Evolutionary conservation across 2,888 invertebrate genomes (phyloP), one percentile per base, ranked within the genome.

Genomic region (Dascillus cervinus): DNA sequence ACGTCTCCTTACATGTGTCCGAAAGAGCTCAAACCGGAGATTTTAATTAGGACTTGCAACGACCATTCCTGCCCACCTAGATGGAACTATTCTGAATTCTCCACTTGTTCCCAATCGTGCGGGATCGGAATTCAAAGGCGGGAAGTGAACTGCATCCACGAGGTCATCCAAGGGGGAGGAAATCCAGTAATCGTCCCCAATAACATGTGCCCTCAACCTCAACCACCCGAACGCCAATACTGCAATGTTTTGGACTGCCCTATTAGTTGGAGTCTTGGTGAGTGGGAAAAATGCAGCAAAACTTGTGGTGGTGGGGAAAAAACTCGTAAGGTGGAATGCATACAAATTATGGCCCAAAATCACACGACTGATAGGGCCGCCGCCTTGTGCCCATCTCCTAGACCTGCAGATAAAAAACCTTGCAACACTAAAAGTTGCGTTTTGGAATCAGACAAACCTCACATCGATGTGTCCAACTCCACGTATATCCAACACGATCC

Each of bases 191-290:
- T 88, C 5, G 87, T 96, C n/a, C 90, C 94, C 0, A 88, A 87
- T 65, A 83, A 82, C 57, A 86, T 90, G 82, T 92, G 96, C 55
- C 89, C 89, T 0, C 86, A 87, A 55, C 91, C 92, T 0, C 82
- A 85, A 1, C 94, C 95, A 0, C 79, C 82, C 0, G 88, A 90
- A 58, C 72, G 89, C 1, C 89, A 89, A 62, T 83, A 86, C 58
- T 96, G 96, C 69, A 92, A 92, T 60, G 84, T 89, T 1, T 72
- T 89, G 34, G 90, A 94, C 65, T 96, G 96, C 54, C 91, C 92
- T 0, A 83, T 92, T 1, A 71, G 81, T 41, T 96, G 95, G 96
- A 82, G 82, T 46, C 72, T 82, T 0, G 82, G 82, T 0, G 82
- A 86, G 27, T 95, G 94, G 94, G 79, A 84, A 11, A 84, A 88